Conservation (phyloP, 2,113 vertebrate species). For the Nothobranchius furzeri region DNA sequence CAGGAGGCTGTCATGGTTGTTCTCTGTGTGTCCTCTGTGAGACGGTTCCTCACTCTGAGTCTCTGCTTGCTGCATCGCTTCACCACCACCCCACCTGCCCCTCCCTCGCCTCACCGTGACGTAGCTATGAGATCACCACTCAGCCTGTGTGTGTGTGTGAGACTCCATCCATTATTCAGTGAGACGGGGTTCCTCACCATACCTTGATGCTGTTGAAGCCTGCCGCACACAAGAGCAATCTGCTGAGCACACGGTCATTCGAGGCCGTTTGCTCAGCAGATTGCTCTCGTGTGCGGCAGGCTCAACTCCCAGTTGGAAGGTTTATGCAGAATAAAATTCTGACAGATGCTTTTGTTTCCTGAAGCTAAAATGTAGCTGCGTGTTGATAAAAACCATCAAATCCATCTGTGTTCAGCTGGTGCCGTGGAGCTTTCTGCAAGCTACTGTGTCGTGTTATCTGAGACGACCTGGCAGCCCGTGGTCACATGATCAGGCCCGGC, state of each 20-base stretch:
- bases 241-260: too few relatives aligned
- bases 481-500: slow-evolving; percentile 11
- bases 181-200: neutral
- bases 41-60: slow-evolving; percentile 8
- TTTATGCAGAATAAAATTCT: neutral
- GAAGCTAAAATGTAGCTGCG: neutral
- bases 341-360: neutral
- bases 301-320: neutral
- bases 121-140: slow-evolving; percentile 54
- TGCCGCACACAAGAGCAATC: too few relatives aligned
- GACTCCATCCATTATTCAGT: slow-evolving; percentile 64
- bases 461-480: slow-evolving; percentile 3
- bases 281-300: too few relatives aligned
- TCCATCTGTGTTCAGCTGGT: neutral
- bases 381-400: neutral
- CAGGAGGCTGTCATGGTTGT: slow-evolving; percentile 51
- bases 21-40: slow-evolving; percentile 26
- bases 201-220: neutral
- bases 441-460: slow-evolving; percentile 5
- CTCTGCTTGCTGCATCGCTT: slow-evolving; percentile 37
- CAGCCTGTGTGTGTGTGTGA: slow-evolving; percentile 29
- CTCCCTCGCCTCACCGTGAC: slow-evolving; percentile 59
- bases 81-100: slow-evolving; percentile 7
- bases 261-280: too few relatives aligned
- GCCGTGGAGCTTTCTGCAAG: slow-evolving; percentile 5